These are phyloP conservation scores for Eupithecia subfuscata DNA, from an alignment of 2,888 invertebrate species.

Conservation along the genomic window DNA sequence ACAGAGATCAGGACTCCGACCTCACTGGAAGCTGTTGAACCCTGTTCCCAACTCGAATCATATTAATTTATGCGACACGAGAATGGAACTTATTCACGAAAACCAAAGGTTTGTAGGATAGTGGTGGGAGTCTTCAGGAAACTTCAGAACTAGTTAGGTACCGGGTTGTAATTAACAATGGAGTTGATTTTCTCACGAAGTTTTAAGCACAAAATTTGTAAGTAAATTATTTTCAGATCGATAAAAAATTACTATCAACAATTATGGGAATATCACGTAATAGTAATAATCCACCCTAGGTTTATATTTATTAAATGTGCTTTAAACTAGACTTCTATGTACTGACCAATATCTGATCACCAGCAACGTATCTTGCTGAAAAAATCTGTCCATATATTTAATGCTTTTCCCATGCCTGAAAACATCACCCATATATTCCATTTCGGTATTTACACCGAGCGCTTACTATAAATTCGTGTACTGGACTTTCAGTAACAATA, in stretches of 20 bases:
- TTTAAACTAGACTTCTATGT: background rate
- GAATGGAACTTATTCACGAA: conserved; percentile 13
- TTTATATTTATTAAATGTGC: background rate
- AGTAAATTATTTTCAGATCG: background rate
- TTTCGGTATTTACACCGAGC: background rate
- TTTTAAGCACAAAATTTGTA: background rate
- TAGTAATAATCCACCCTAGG: background rate
- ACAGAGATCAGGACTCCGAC: conserved; percentile 26
- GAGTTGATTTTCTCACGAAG: background rate
- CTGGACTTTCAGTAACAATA: conserved; percentile 9
- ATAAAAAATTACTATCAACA: too few relatives aligned
- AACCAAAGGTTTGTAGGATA: conserved; percentile 1
- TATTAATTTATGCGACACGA: conserved; percentile 8
- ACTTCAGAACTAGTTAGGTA: background rate
- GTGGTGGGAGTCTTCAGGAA: background rate
- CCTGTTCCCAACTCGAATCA: conserved; percentile 11
- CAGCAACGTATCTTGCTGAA: background rate
- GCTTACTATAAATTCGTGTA: background rate
- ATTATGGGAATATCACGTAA: too few relatives aligned
- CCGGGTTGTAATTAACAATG: conserved; percentile 3
- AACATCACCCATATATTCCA: background rate
- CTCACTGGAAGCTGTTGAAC: conserved; percentile 40
- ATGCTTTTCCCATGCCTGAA: background rate
- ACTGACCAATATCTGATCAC: background rate
- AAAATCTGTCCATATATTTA: background rate